Evolutionary conservation across 2,113 vertebrate genomes (phyloP).

Genomic region (Corvus cornix): DNA sequence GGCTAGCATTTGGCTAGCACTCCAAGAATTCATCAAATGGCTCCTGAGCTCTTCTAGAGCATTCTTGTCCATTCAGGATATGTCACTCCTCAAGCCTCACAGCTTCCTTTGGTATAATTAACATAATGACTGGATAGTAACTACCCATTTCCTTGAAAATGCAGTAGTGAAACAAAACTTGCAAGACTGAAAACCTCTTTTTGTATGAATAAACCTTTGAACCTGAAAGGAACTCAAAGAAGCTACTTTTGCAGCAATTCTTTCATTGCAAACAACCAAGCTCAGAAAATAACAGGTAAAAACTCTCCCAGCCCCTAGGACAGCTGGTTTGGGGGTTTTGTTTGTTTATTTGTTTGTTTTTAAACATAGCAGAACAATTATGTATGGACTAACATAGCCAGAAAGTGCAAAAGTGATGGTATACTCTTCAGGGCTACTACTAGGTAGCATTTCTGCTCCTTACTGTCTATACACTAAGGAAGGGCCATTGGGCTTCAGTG

Average conservation of each 20-base stretch:
- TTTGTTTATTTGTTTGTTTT: not conserved
- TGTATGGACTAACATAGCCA: not conserved
- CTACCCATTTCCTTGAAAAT: not conserved
- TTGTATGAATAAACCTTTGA: not conserved
- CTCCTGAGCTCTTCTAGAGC: not conserved
- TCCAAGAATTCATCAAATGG: not conserved
- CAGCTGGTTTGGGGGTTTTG: not conserved
- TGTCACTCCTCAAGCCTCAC: not conserved
- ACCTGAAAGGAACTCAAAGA: not conserved
- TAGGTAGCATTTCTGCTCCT: not conserved
- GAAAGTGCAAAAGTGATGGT: not conserved
- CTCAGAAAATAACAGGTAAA: not conserved
- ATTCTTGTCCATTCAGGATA: not conserved
- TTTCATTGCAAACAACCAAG: not conserved
- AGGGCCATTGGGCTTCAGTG: not conserved
- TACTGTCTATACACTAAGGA: not conserved
- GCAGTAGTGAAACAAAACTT: not conserved
- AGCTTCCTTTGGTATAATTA: not conserved
- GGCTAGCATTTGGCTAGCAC: not conserved
- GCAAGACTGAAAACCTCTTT: not conserved
- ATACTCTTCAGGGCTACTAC: not conserved
- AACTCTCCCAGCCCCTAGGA: not conserved
- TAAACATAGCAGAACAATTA: not conserved
- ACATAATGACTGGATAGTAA: not conserved
- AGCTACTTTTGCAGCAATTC: not conserved